phyloP scores from a whole-genome alignment of 2,888 invertebrate species.

The Drosophila macrospina region DNA sequence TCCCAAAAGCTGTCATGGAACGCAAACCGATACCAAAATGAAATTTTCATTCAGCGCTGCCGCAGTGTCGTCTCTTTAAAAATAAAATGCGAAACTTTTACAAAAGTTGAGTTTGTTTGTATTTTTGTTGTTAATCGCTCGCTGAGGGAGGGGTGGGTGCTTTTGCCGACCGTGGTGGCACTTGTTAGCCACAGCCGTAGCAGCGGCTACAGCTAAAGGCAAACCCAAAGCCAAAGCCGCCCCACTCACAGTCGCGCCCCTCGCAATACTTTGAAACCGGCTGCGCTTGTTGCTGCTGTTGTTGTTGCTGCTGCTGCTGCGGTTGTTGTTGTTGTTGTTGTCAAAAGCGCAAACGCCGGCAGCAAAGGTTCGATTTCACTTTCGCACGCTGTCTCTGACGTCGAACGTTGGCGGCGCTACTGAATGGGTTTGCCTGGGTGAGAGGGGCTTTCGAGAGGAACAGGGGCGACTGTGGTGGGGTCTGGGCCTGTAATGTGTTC shows the following conservation, averaged over 20 bases:
- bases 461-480: slow-evolving; percentile 40
- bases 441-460: slow-evolving; percentile 18
- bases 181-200: slow-evolving; percentile 47
- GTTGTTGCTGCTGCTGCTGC: slow-evolving; percentile 34
- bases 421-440: slow-evolving; percentile 4
- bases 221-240: slow-evolving; percentile 39
- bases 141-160: slow-evolving; percentile 13
- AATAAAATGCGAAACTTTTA: slow-evolving; percentile 78
- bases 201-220: not conserved
- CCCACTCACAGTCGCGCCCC: slow-evolving; percentile 50
- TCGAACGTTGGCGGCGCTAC: slow-evolving; percentile 60
- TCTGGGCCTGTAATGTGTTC: slow-evolving; percentile 55
- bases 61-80: slow-evolving; percentile 49
- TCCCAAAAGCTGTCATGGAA: slow-evolving; percentile 32
- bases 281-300: slow-evolving; percentile 47
- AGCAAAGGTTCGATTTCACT: slow-evolving; percentile 82
- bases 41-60: slow-evolving; percentile 70
- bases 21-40: slow-evolving; percentile 36
- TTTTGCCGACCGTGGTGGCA: slow-evolving; percentile 38
- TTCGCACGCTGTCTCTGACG: slow-evolving; percentile 79
- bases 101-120: slow-evolving; percentile 53
- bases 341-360: slow-evolving; percentile 75
- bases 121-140: slow-evolving; percentile 44
- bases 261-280: slow-evolving; percentile 65
- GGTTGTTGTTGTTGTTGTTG: slow-evolving; percentile 54